Evolutionary conservation across 2,113 vertebrate species (phyloP).

Genomic region (Eubucco bourcierii): DNA sequence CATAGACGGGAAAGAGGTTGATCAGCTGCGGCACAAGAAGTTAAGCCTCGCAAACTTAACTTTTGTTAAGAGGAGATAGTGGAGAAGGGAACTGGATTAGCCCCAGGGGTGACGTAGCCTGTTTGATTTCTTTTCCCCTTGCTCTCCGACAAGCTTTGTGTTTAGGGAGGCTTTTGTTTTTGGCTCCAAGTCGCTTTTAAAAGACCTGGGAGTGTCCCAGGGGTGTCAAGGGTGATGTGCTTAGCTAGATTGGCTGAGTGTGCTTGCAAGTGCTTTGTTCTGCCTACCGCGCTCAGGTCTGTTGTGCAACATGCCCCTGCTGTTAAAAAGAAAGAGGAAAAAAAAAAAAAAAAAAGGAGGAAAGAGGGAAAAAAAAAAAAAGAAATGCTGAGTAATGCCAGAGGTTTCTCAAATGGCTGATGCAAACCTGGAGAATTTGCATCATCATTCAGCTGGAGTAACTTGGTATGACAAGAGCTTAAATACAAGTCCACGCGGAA

Average conservation of each 20-base stretch:
- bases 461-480: slow-evolving; percentile 79
- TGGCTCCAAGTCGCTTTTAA: slow-evolving; percentile 39
- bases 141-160: slow-evolving; percentile 17
- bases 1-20: not conserved
- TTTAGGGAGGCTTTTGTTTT: slow-evolving; percentile 59
- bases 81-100: slow-evolving; percentile 28
- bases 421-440: slow-evolving; percentile 88
- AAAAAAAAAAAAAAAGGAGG: not conserved
- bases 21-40: not conserved
- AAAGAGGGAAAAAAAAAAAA: not conserved
- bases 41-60: not conserved
- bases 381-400: slow-evolving; percentile 80
- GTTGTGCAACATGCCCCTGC: slow-evolving; percentile 71
- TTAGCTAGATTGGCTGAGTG: slow-evolving; percentile 39
- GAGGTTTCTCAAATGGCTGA: slow-evolving; percentile 78
- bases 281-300: slow-evolving; percentile 49
- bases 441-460: slow-evolving; percentile 80
- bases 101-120: slow-evolving; percentile 55
- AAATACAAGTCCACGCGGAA: slow-evolving; percentile 79
- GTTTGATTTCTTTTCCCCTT: slow-evolving; percentile 65
- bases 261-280: slow-evolving; percentile 68
- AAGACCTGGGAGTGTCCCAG: slow-evolving; percentile 44
- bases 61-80: not conserved
- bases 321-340: not conserved
- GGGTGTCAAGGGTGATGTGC: slow-evolving; percentile 15